These are phyloP conservation scores for Corythornis cristatus DNA, from an alignment of 2,113 vertebrate genomes.

Conservation along the genomic window DNA sequence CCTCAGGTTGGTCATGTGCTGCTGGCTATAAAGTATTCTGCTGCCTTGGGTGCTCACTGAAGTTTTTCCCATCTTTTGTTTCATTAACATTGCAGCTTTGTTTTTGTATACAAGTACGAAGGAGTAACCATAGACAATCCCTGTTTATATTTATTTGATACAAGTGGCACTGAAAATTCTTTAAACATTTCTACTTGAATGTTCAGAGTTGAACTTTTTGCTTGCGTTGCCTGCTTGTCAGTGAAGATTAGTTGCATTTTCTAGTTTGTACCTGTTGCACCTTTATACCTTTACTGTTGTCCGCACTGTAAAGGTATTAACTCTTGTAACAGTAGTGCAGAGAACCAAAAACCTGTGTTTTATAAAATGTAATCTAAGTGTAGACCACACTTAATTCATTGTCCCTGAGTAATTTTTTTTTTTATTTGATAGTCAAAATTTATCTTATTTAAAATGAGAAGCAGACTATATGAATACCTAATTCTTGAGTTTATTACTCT, in stretches of 20 bases:
- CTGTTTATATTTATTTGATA: not conserved
- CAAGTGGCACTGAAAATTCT: not conserved
- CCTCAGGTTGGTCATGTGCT: not conserved
- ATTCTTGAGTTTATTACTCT: not conserved
- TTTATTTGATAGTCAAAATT: not conserved
- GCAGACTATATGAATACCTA: not conserved
- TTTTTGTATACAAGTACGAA: not conserved
- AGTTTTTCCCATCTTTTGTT: not conserved
- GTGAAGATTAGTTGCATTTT: not conserved
- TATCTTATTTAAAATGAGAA: not conserved
- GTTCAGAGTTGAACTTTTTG: not conserved
- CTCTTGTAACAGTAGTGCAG: not conserved
- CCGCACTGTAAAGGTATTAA: not conserved
- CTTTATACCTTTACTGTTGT: not conserved
- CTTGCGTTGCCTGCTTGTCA: not conserved
- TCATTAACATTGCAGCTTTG: not conserved
- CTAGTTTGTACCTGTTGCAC: not conserved
- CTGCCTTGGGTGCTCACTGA: not conserved
- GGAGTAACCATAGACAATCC: not conserved
- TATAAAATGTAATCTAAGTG: not conserved
- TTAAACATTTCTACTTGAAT: not conserved
- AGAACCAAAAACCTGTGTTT: not conserved
- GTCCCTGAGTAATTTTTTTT: not conserved
- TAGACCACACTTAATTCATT: not conserved
- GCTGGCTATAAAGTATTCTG: not conserved